Base-by-base conservation (phyloP, 2,797 vertebrate genomes). In the Lindbergichthys nudifrons region DNA sequence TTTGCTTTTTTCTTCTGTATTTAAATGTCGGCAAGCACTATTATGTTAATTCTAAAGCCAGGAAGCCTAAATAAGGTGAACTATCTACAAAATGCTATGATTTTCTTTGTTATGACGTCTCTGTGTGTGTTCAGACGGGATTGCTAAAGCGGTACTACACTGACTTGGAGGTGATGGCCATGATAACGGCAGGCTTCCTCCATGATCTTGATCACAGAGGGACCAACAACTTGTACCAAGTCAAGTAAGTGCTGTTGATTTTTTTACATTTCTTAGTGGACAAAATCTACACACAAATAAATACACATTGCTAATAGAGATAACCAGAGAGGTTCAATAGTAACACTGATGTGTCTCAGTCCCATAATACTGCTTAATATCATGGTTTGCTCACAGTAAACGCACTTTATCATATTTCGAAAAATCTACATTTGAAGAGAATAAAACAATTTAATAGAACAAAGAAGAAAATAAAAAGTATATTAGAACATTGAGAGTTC, bases 171-270 rank as follows among this genome's bases (percentile, higher is more conserved):
- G 94, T 95, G 21, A 95, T 96, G 94, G 95, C 95, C 59, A 96
- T 96, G 95, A 94, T 96, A 65, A 96, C 95, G 23, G 94, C 95
- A 19, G 95, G 93, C 56, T 96, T 96, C 81, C 93, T 95, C 42
- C 95, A 96, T 50, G 95, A 96, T 73, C 95, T 96, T 39, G 95
- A 96, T 64, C 95, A 96, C 92, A 93, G 95, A 70, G 95, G 95
- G 21, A 95, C 95, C 78, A 96, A 96, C 82, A 96, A 96, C 80
- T 91, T 96, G 70, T 96, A 96, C 88, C 95, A 96, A 89, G 92
- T 95, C 86, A 96, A 96, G 95, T 96, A 83, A 92, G 95, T 94
- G 70, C 3, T 51, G 13, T 18, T 45, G 15, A 26, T 71, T 12
- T 8, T 32, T 59, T 53, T 70, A 32, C 3, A 30, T 46, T 50